phyloP scores from a whole-genome alignment of 2,797 vertebrate genomes.

The Vespertilio murinus region DNA sequence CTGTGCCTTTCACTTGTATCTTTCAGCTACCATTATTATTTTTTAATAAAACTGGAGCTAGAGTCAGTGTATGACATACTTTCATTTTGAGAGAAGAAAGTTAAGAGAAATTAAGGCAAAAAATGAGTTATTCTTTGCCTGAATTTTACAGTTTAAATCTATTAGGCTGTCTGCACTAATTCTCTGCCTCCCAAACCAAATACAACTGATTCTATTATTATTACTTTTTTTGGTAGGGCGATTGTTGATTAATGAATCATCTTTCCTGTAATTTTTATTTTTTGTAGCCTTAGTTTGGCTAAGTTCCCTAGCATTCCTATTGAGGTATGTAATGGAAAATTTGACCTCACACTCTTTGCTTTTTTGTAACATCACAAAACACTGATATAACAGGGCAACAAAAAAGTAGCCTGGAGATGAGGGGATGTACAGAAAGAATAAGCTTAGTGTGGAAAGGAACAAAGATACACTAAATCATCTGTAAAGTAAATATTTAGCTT shows the following conservation, averaged over 20 bases:
- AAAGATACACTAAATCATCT: constrained; percentile 79
- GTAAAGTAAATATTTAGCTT: constrained; percentile 82
- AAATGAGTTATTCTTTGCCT: background rate
- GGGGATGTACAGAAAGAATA: constrained; percentile 76
- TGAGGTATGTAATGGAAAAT: constrained; percentile 87
- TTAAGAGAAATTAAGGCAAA: constrained; percentile 49
- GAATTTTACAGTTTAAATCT: constrained; percentile 35
- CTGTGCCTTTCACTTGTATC: background rate
- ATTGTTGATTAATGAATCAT: constrained; percentile 88
- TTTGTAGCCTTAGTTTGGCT: constrained; percentile 85
- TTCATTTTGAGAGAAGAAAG: constrained; percentile 27
- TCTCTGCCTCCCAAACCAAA: constrained; percentile 61
- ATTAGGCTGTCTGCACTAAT: constrained; percentile 51
- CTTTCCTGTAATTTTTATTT: constrained; percentile 87
- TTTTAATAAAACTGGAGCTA: background rate
- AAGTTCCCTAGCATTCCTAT: constrained; percentile 86
- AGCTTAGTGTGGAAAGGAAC: constrained; percentile 75
- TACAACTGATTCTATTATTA: constrained; percentile 80
- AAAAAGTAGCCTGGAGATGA: constrained; percentile 77
- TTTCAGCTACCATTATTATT: background rate
- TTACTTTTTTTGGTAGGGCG: constrained; percentile 79
- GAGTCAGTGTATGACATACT: background rate
- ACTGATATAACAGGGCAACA: constrained; percentile 77
- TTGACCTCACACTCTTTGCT: constrained; percentile 84
- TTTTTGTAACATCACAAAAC: constrained; percentile 86